Evolutionary conservation across 2,113 vertebrate species (phyloP), one percentile per base, ranked within the genome.

Genomic region (Thalassarche chlororhynchos): DNA sequence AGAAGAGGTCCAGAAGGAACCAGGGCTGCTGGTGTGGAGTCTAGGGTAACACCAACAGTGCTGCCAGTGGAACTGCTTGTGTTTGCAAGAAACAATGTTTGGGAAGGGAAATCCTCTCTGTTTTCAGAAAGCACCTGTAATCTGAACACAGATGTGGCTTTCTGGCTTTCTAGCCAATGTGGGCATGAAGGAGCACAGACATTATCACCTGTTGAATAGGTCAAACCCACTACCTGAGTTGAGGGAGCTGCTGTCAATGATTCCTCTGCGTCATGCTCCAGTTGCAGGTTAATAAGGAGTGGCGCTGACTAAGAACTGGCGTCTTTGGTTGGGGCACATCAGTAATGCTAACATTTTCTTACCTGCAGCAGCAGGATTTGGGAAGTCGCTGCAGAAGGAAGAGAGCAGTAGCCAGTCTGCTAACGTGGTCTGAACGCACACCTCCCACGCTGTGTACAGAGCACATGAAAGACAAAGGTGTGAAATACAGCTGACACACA

Each of bases 371-470:
- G 55, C 55, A 60, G 28, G 68, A 71, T 15, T 65, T 55, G 79
- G 21, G 57, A 65, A 80, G 68, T 2, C 54, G 66, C 38, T 79
- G 55, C 66, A 62, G 72, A 52, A 95, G 64, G 81, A 57, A 62
- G 32, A n/a, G 34, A 69, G 49, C 19, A 31, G 38, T 8, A 90
- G 21, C 20, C 16, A 20, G 3, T 36, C 40, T 15, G 44, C 34
- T 83, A 10, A 32, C 1, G 3, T 15, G n/a, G 47, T 64, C 60
- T 81, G 91, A 80, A 38, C 1, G 0, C 1, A 2, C 1, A 1
- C 34, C 68, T 91, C 80, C 84, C 62, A 55, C 1, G 1, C 46
- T 51, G n/a, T 26, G 29, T 46, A 34, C 34, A 40, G 68, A 84
- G 60, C 46, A 62, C 34, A 4, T 40, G 58, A 9, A 9, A 62